A percentile compares a stretch with the other conserved stretches of the same genome.
These are phyloP conservation scores for Poeciliopsis gracilis DNA, from an alignment of 2,797 vertebrate genomes.

Conservation along the genomic window DNA sequence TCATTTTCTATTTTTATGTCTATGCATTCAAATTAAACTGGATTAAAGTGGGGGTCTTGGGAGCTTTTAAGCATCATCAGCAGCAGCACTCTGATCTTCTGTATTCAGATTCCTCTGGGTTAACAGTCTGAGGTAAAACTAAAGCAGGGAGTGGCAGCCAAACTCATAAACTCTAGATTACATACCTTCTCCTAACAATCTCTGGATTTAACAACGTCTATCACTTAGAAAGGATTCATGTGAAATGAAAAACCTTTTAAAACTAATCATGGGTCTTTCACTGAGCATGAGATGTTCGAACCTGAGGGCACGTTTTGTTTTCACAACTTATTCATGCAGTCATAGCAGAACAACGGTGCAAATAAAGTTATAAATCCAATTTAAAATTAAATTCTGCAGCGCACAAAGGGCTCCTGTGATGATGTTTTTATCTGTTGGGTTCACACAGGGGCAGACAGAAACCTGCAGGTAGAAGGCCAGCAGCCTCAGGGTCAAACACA, in stretches of 20 bases:
- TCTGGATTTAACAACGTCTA: conserved; percentile 15
- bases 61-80: background rate
- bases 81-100: background rate
- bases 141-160: conserved; percentile 6
- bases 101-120: background rate
- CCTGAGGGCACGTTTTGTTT: background rate
- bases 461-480: conserved; percentile 7
- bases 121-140: conserved; percentile 14
- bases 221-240: background rate
- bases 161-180: conserved; percentile 17
- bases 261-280: background rate
- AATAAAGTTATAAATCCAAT: background rate
- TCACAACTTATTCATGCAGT: background rate
- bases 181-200: conserved; percentile 3
- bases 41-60: too few species aligned
- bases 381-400: background rate
- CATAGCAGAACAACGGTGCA: background rate
- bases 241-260: conserved; percentile 16
- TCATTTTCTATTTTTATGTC: background rate
- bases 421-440: background rate
- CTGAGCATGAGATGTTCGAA: background rate
- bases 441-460: conserved; percentile 6
- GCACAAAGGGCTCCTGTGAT: background rate
- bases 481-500: conserved; percentile 2
- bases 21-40: background rate